Evolutionary conservation across 2,113 vertebrate genomes (phyloP), one percentile per base, ranked within the genome.

Genomic region (Agelaius phoeniceus): DNA sequence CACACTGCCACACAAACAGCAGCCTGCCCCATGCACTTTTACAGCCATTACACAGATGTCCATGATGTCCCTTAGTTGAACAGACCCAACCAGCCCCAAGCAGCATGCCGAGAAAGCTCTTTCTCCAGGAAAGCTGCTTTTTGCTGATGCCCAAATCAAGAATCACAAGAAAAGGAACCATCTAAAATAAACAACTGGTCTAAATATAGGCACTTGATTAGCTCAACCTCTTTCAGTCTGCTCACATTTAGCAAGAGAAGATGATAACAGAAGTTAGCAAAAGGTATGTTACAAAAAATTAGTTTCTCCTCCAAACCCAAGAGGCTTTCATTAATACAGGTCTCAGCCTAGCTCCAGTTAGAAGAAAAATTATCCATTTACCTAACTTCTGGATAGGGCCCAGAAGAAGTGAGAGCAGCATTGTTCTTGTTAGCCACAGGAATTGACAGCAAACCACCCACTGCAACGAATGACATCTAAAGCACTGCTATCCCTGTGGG

Each of bases 61-160:
- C 88, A 88, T 94, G 95, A 96, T 86, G 96, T 84, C 91, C 82
- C 9, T 7, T 30, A 62, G 86, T 49, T 31, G 13, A 97, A 96
- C 68, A 97, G 90, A 96, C 69, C 77, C 11, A 31, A 75, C 44
- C 73, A 95, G 85, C 90, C 90, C 85, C 93, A 95, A 84, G 37
- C 85, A 76, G 68, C 39, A 35, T 3, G 7, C 33, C 66, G 57
- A 83, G n/a, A 87, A 96, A 91, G 76, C 84, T 80, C 44, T 85
- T 75, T 33, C 57, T 96, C 89, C 86, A 95, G 85, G 57, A 93
- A 97, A 96, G 63, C 58, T 86, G 74, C 49, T 94, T 97, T 92
- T 91, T 91, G 5, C 10, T 57, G 51, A 9, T 39, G 27, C 37
- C 31, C 37, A 30, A 63, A 86, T 48, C 31, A 59, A 89, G 72